These are phyloP conservation scores for Falcunculus frontatus DNA, from an alignment of 2,113 vertebrate species.

Conservation along the genomic window DNA sequence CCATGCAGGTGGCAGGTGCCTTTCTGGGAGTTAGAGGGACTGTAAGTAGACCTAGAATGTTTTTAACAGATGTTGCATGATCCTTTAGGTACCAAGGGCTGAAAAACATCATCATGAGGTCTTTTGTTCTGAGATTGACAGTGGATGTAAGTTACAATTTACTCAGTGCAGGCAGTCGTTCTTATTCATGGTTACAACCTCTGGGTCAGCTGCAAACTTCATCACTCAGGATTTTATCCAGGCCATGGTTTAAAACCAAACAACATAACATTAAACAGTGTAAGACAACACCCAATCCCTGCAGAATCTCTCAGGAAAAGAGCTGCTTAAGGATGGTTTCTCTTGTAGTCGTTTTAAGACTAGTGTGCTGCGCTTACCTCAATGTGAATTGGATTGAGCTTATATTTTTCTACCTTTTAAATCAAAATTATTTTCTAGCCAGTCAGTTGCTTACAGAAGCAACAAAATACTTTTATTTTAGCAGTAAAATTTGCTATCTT, in stretches of 20 bases:
- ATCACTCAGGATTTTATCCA: not conserved
- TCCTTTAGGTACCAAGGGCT: not conserved
- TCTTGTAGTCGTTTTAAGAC: not conserved
- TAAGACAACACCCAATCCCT: not conserved
- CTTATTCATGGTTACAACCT: not conserved
- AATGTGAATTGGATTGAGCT: not conserved
- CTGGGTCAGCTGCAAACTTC: not conserved
- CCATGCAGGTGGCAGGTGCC: not conserved
- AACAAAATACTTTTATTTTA: not conserved
- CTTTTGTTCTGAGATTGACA: not conserved
- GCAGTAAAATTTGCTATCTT: not conserved
- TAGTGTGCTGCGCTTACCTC: not conserved
- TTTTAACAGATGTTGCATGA: not conserved
- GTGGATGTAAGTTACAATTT: not conserved
- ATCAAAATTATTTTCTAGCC: not conserved
- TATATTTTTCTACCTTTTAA: not conserved
- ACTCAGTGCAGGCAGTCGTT: accelerated
- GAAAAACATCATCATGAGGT: not conserved
- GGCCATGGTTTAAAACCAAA: not conserved
- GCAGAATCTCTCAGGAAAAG: not conserved
- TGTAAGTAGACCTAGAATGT: not conserved
- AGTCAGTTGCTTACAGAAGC: not conserved
- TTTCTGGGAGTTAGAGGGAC: not conserved
- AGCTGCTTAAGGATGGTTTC: not conserved
- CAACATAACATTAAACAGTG: not conserved